A percentile compares a stretch with the other conserved stretches of the same genome.
phyloP scores from a whole-genome alignment of 2,113 vertebrate genomes.

The Genyomyrus donnyi region DNA sequence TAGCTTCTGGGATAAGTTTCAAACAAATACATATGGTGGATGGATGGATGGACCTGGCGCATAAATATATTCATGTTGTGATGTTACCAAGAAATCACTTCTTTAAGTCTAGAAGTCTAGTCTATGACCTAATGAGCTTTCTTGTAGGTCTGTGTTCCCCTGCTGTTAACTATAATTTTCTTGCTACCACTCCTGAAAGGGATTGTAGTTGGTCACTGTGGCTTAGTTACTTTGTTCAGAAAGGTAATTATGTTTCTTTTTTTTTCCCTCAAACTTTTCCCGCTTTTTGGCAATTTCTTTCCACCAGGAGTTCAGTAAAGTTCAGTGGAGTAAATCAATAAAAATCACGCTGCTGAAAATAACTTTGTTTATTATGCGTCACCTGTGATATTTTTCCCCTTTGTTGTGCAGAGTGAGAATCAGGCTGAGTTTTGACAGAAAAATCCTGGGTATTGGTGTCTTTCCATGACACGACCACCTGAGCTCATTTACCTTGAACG shows the following conservation, averaged over 20 bases:
- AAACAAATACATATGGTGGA: background rate
- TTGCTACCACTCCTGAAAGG: background rate
- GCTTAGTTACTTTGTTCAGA: background rate
- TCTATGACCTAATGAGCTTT: background rate
- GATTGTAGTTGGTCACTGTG: background rate
- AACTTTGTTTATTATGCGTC: conserved; percentile 1
- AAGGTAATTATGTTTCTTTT: background rate
- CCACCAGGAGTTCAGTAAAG: background rate
- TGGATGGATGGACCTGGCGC: background rate
- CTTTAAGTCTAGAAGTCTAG: background rate
- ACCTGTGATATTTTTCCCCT: background rate
- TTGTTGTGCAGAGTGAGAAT: background rate
- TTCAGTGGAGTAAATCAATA: background rate
- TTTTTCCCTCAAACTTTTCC: background rate
- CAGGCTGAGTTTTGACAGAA: background rate
- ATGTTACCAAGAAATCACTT: background rate
- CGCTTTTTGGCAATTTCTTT: background rate
- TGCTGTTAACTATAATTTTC: background rate
- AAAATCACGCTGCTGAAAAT: background rate
- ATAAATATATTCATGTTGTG: background rate
- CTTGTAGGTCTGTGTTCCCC: background rate
- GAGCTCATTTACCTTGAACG: background rate
- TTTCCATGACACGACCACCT: background rate
- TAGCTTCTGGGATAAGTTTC: background rate
- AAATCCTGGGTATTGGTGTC: background rate